A percentile compares a stretch with the other conserved stretches of the same genome.
phyloP scores from a whole-genome alignment of 2,113 vertebrate genomes.

The Cyprinodon variegatus region DNA sequence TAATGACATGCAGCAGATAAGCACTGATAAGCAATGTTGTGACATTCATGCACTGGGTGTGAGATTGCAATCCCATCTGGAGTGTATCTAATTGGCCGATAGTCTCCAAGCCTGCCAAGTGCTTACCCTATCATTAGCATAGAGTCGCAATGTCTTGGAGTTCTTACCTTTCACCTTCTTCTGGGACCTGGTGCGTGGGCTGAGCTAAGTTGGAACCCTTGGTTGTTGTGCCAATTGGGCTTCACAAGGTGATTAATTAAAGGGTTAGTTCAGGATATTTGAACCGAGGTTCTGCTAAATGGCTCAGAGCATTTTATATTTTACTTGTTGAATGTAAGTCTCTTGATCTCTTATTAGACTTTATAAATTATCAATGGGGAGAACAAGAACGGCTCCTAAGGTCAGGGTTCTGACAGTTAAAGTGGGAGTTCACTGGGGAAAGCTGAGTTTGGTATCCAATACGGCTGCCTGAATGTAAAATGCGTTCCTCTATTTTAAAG shows the following conservation, averaged over 20 bases:
- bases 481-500: neutral
- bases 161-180: constrained; percentile 50
- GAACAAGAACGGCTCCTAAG: neutral
- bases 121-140: constrained; percentile 46
- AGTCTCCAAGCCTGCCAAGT: constrained; percentile 45
- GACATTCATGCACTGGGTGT: constrained; percentile 26
- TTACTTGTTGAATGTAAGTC: neutral
- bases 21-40: constrained; percentile 11
- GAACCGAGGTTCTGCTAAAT: neutral
- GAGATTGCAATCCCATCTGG: constrained; percentile 17
- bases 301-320: neutral
- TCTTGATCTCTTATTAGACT: neutral
- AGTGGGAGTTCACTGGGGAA: neutral
- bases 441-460: neutral
- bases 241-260: constrained; percentile 60
- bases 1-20: constrained; percentile 31
- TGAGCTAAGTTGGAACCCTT: constrained; percentile 26
- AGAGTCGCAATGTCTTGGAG: constrained; percentile 42
- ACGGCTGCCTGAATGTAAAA: neutral
- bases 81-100: constrained; percentile 51
- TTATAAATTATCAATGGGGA: neutral
- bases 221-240: constrained; percentile 30
- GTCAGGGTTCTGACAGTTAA: neutral
- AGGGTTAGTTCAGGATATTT: neutral
- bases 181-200: constrained; percentile 31